Evolutionary conservation across 2,888 invertebrate genomes (phyloP).

Genomic region (Drosophila prostipennis): DNA sequence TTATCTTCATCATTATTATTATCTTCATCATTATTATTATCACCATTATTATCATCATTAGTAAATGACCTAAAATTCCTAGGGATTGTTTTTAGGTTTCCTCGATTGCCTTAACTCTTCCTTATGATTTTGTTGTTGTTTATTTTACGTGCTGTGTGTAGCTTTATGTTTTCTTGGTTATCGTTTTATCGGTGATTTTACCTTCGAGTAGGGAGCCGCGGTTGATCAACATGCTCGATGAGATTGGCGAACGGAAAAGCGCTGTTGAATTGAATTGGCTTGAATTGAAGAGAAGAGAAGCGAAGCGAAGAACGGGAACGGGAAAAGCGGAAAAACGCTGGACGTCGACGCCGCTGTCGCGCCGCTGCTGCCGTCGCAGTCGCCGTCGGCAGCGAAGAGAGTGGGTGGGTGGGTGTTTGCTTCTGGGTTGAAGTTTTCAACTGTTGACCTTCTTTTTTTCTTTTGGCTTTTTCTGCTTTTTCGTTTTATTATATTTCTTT

Average conservation of each 20-base stretch:
- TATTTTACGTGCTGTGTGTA: neutral
- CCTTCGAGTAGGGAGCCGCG: conserved; percentile 72
- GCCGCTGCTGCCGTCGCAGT: conserved; percentile 7
- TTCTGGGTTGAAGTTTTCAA: conserved; percentile 19
- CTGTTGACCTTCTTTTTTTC: conserved; percentile 28
- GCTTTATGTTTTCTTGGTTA: neutral
- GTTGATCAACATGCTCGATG: conserved; percentile 70
- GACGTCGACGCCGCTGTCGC: conserved; percentile 57
- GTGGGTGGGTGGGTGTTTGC: conserved; percentile 32
- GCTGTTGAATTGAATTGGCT: conserved; percentile 46
- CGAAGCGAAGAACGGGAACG: conserved; percentile 42
- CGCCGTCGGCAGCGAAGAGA: conserved; percentile 22
- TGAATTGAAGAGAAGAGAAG: conserved; percentile 25
- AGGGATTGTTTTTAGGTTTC: too few relatives aligned
- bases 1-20: too few relatives aligned
- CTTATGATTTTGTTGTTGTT: neutral
- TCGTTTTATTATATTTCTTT: too few relatives aligned
- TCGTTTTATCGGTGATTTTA: conserved; percentile 29
- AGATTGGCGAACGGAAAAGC: conserved; percentile 45
- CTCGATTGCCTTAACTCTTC: neutral
- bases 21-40: too few relatives aligned
- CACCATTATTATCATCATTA: too few relatives aligned
- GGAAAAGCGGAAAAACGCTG: conserved; percentile 59
- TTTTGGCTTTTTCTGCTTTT: neutral
- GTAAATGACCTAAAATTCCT: too few relatives aligned